Evolutionary conservation across 2,888 invertebrate species (phyloP).

Genomic region (Seira ritae): DNA sequence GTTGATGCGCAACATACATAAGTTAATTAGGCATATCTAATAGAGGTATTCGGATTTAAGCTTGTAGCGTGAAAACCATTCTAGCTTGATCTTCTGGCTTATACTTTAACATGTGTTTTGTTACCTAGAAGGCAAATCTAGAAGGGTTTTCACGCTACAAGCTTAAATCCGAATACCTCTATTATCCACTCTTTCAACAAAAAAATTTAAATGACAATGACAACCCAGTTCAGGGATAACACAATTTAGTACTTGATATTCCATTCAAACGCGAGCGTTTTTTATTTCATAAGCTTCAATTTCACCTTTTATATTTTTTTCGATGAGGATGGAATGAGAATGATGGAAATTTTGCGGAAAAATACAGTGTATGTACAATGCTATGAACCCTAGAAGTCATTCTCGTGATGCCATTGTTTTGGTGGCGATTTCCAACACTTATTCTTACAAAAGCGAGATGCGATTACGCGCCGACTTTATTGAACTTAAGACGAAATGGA

Average conservation of each 20-base stretch:
- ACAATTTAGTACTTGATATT: no score
- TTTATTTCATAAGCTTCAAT: background rate
- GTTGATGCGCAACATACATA: constrained; percentile 4
- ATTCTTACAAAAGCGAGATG: background rate
- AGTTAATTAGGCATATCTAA: constrained; percentile 4
- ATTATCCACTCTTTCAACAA: background rate
- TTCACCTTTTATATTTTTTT: background rate
- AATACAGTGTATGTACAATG: background rate
- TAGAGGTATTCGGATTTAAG: no score
- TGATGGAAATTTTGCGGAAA: background rate
- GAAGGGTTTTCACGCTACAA: no score
- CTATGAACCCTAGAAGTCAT: background rate
- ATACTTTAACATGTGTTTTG: no score
- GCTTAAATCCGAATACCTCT: no score
- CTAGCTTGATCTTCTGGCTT: no score
- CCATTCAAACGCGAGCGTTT: no score
- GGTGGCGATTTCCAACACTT: background rate
- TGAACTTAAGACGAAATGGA: background rate
- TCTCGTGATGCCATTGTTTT: constrained; percentile 4
- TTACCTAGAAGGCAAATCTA: no score
- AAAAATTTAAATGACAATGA: constrained; percentile 2
- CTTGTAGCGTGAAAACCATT: no score
- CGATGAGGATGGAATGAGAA: background rate
- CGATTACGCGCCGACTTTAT: background rate
- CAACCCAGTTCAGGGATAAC: background rate